Base-by-base conservation (phyloP, 2,113 vertebrate species). In the Propithecus coquereli region DNA sequence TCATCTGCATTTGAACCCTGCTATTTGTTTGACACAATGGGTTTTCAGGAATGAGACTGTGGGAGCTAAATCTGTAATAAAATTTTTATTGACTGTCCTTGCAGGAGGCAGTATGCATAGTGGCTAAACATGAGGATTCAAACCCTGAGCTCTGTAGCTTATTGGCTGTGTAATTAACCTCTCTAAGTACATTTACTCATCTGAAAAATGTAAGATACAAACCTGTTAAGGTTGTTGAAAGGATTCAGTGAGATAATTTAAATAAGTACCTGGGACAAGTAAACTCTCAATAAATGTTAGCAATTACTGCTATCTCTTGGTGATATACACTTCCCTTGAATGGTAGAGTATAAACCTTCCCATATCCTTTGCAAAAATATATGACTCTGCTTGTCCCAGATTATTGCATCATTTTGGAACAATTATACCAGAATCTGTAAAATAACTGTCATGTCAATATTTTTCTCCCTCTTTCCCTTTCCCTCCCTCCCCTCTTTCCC, bases 21-120 rank as follows among this genome's bases (percentile, higher is more conserved):
- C 91, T 93, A 92, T 94, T 96, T 96, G 66, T 94, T 97, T 94
- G 96, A 93, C 86, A 95, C 76, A 81, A 63, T 83, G 25, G 52
- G 74, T 87, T 97, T 97, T 96, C 37, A 93, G 74, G 87, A 92
- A 76, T 47, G 11, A 12, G 25, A 34, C 74, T 90, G 57, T 22
- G 40, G 47, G 70, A 91, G 80, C 30, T 71, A 93, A 91, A 87
- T 94, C 93, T 94, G 96, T 92, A 96, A 94, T 90, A 95, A 80
- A 93, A 91, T 89, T 76, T 71, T n/a, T 87, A 54, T 87, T 91
- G 68, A 94, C 65, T 87, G 14, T 91, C 77, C 45, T 77, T 94
- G 54, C 74, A 94, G 86, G 91, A 91, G 68, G 59, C 57, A 83
- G 22, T n/a, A 43, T 91, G 11, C n/a, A 20, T 80, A 79, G 57